phyloP scores from a whole-genome alignment of 2,113 vertebrate genomes.

The Manacus vitellinus region DNA sequence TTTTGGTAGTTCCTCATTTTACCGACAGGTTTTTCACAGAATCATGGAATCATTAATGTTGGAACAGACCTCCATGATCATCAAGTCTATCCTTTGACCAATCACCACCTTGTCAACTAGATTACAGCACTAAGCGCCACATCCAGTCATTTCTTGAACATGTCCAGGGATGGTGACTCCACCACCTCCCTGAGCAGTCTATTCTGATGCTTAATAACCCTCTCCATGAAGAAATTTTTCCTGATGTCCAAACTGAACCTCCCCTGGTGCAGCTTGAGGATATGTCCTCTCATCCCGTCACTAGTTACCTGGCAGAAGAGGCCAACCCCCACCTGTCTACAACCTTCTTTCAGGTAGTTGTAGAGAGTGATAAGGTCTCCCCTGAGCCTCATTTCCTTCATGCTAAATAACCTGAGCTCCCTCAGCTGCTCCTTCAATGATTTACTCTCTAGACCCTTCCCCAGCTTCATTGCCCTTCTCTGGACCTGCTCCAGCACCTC shows the following conservation, averaged over 20 bases:
- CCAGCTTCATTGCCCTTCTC: not conserved
- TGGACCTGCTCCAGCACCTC: not conserved
- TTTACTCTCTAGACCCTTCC: not conserved
- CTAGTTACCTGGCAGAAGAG: not conserved
- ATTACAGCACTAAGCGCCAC: not conserved
- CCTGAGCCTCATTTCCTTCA: not conserved
- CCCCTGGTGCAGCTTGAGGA: not conserved
- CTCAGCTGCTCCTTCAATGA: not conserved
- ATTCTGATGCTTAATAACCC: not conserved
- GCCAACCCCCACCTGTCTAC: not conserved
- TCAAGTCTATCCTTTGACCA: not conserved
- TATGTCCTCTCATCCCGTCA: not conserved
- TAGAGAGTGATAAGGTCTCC: not conserved
- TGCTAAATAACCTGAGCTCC: not conserved
- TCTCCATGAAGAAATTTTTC: not conserved
- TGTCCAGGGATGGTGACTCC: not conserved
- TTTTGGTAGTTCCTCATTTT: not conserved
- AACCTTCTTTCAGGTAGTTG: not conserved
- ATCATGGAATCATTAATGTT: not conserved
- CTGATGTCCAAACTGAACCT: not conserved
- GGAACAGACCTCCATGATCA: not conserved
- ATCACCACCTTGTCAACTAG: not conserved
- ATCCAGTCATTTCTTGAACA: not conserved
- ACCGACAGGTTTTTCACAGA: not conserved
- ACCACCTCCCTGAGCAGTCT: not conserved